Conservation (phyloP, 2,113 vertebrate genomes). For the Noctilio leporinus region DNA sequence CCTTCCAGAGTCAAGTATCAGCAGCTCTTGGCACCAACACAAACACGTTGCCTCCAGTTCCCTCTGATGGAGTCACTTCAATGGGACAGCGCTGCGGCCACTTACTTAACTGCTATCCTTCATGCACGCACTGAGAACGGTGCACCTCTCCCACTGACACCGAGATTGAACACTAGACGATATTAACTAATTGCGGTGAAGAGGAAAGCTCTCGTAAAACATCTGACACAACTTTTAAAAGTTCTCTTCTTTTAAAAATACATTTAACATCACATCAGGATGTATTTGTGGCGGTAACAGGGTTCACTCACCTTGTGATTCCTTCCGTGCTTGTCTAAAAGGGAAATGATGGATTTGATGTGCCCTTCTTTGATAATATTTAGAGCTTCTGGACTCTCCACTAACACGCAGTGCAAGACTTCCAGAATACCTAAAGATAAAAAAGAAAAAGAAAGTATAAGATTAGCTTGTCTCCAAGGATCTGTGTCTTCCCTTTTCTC, state of each 20-base stretch:
- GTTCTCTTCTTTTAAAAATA: neutral
- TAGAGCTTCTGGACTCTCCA: constrained; percentile 96
- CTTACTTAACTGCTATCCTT: neutral
- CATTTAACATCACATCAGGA: neutral
- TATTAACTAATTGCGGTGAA: neutral
- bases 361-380: constrained; percentile 98
- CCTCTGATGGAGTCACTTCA: neutral
- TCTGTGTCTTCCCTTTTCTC: neutral
- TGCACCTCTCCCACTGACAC: neutral
- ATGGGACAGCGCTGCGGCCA: accelerated
- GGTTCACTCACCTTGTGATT: constrained; percentile 89
- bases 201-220: neutral
- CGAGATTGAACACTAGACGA: neutral
- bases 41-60: neutral
- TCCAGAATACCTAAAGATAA: constrained; percentile 89
- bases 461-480: neutral
- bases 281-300: neutral
- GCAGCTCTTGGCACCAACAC: neutral
- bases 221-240: neutral
- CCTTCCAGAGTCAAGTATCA: neutral
- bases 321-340: constrained; percentile 95
- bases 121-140: neutral
- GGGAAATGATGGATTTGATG: constrained; percentile 96
- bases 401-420: constrained; percentile 94
- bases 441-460: accelerated